Conservation (phyloP, 2,888 invertebrate genomes). For the Tenthredo scrophulariae region DNA sequence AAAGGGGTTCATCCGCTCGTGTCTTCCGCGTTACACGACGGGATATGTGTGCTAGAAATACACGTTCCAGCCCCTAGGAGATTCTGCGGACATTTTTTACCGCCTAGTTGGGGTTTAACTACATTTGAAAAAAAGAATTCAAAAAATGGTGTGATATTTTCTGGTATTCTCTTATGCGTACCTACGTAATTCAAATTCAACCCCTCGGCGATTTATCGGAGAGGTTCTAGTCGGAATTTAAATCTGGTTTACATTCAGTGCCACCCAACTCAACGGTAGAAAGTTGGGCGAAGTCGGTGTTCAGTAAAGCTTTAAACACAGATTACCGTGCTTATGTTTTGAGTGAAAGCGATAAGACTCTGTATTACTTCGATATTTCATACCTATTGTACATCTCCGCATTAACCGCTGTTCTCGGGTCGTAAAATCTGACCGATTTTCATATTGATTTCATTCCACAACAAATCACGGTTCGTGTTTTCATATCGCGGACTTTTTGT, state of each 20-base stretch:
- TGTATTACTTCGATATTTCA: background rate
- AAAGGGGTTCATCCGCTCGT: constrained; percentile 27
- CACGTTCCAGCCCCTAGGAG: background rate
- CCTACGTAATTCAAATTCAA: background rate
- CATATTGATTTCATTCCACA: background rate
- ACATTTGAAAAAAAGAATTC: background rate
- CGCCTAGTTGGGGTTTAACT: background rate
- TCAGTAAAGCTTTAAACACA: background rate
- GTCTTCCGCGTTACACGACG: background rate
- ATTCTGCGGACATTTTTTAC: background rate
- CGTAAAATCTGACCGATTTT: background rate
- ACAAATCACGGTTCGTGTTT: background rate
- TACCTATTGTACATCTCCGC: background rate
- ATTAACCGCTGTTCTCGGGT: background rate
- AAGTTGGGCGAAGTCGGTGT: background rate
- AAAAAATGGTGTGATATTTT: background rate
- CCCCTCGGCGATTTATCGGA: background rate
- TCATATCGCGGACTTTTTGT: background rate
- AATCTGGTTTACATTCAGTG: background rate
- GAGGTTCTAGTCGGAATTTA: background rate
- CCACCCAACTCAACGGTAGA: background rate
- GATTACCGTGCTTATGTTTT: constrained; percentile 1
- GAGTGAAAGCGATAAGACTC: background rate
- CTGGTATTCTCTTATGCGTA: background rate
- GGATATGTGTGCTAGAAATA: background rate